Conservation (phyloP, 2,113 vertebrate genomes). For the Hemiprocne comata region DNA sequence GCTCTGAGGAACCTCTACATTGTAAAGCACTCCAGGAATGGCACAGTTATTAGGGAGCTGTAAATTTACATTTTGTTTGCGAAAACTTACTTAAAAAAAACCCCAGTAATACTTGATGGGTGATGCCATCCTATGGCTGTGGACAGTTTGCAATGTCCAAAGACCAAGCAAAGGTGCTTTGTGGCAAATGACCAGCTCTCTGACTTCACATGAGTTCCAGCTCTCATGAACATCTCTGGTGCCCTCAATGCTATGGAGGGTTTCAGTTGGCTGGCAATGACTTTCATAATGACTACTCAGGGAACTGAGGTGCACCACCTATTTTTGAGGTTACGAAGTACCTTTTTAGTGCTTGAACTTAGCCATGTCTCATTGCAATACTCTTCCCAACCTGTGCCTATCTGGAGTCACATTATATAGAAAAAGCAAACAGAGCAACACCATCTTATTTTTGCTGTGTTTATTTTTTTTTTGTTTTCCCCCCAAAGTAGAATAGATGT, state of each 20-base stretch:
- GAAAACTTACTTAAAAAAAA: neutral
- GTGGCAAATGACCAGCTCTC: neutral
- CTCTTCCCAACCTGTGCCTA: neutral
- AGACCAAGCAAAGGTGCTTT: neutral
- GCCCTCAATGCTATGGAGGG: neutral
- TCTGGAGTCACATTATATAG: neutral
- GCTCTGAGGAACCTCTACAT: neutral
- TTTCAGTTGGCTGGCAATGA: neutral
- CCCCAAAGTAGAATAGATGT: neutral
- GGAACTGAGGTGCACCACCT: neutral
- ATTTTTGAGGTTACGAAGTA: neutral
- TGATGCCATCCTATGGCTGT: neutral
- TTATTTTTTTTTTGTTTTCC: neutral
- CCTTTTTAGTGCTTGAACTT: neutral
- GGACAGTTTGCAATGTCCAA: neutral
- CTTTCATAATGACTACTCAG: neutral
- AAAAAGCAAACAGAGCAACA: neutral
- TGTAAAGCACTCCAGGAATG: neutral
- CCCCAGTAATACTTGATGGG: neutral
- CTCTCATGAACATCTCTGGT: neutral
- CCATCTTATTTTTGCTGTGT: neutral
- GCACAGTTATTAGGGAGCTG: neutral
- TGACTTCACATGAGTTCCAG: neutral
- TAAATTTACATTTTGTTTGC: neutral
- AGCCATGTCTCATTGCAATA: neutral